Evolutionary conservation across 2,797 vertebrate genomes (phyloP), one percentile per base, ranked within the genome.

Genomic region (Valencia hispanica): DNA sequence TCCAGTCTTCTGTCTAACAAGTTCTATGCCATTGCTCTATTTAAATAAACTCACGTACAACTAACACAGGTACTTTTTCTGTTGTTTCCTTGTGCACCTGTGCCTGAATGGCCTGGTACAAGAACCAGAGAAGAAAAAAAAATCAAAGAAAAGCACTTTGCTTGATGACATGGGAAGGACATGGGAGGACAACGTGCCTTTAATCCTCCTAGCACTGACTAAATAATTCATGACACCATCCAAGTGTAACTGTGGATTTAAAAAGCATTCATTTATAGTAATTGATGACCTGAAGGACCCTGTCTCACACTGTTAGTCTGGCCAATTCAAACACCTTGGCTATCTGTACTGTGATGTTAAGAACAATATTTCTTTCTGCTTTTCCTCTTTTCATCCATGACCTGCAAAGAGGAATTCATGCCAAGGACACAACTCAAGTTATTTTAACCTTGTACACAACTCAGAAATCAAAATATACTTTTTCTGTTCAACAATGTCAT

Each of bases 251-350:
- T 89, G 83, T 76, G 81, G 75, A 77, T 88, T 90, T 84, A 77
- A 81, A 84, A 88, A 88, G 85, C 78, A 85, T 89, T 87, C 77
- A 89, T 92, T 89, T 84, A 84, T 83, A 86, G 77, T 86, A 88
- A 92, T 82, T 91, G 82, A 89, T 90, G 77, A 91, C 87, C 86
- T 77, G 70, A 87, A 85, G 87, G 79, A 51, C 76, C 61, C 34
- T 74, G 78, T 79, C 69, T 80, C 75, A 76, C 73, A 79, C 66
- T 81, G 85, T 82, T 83, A 89, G 74, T 68, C 70, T 74, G 83
- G 72, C 83, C 78, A 86, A 89, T 90, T 91, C 39, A 87, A 89
- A 87, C 81, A 88, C 59, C 71, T 80, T 82, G 75, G 82, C 79
- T 70, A 66, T 34, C 48, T 43, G 77, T 68, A 34, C 71, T 14